Conservation (phyloP, 1,140 invertebrate genomes). For the Telenomus remus region DNA sequence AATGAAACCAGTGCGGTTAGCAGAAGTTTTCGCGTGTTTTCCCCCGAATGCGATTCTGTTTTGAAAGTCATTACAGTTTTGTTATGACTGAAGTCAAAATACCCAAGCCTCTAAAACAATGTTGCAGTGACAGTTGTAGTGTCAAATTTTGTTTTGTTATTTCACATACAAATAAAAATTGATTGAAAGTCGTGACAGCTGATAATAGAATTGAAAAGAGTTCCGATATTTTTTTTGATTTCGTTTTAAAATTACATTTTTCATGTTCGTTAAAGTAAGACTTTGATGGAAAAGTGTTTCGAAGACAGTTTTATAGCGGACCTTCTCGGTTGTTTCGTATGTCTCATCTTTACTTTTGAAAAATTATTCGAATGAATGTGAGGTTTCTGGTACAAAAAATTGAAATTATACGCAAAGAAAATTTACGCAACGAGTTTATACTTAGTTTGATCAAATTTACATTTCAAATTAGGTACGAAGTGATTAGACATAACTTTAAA, state of each 20-base stretch:
- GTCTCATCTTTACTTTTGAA: no score
- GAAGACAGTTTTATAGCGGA: no score
- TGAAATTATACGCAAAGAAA: constrained; percentile 14
- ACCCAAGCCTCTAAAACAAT: background rate
- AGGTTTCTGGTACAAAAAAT: background rate
- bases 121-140: background rate
- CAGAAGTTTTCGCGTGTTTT: constrained; percentile 13
- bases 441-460: constrained; percentile 25
- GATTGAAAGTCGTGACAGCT: no score
- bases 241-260: no score
- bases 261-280: no score
- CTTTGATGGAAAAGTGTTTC: no score
- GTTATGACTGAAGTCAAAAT: background rate
- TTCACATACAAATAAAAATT: no score
- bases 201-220: no score
- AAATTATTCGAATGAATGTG: constrained; percentile 2
- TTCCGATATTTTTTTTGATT: no score
- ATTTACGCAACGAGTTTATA: constrained; percentile 18
- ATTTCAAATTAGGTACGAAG: constrained; percentile 30
- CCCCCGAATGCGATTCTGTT: background rate
- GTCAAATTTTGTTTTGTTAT: background rate
- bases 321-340: no score
- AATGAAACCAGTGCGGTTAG: constrained; percentile 16
- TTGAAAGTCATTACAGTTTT: constrained; percentile 3
- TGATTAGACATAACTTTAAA: constrained; percentile 38